Base-by-base conservation (phyloP, 1,140 invertebrate genomes). In the Harlomillsia oculata region DNA sequence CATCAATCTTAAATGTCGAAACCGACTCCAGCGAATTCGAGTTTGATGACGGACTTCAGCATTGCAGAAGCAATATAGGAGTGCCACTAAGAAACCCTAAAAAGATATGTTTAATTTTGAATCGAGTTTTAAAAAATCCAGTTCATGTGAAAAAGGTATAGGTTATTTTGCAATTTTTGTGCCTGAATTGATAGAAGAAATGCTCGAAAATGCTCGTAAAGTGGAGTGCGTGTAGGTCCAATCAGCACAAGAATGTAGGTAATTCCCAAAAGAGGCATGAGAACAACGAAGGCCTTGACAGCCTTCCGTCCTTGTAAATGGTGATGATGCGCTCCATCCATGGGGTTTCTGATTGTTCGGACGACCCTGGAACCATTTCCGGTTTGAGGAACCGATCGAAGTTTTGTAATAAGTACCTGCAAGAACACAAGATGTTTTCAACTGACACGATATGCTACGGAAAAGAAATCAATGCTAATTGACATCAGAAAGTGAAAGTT, bases 1-100 rank as follows among this genome's bases (percentile, higher is more conserved):
- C n/a, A n/a, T n/a, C n/a, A n/a, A n/a, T n/a, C n/a, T n/a, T n/a
- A n/a, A n/a, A n/a, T n/a, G n/a, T n/a, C 40, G 11, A 30, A 55
- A 13, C 23, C 83, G 77, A 59, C 81, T 78, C 55, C 86, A 78
- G 68, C 88, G 86, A 72, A 91, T 85, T 45, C 81, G 76, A 53
- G 92, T 72, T 0, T 87, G 82, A 67, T 86, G 87, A 49, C 87
- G 82, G 13, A 96, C 91, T 74, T 94, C 90, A 1, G 84, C 87
- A 74, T 93, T 94, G 56, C 92, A 77, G 72, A 93, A 93, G 72
- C 90, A 92, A 74, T 91, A 93, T 71, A 92, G 84, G 20, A 93
- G 70, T 25, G 87, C 85, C 46, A 92, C 87, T 28, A 82, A 82
- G 67, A 91, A 81, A 62, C 89, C 88, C 85, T 91, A 73, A 32